Base-by-base conservation (phyloP, 2,797 vertebrate species). In the Oreochromis grahami region DNA sequence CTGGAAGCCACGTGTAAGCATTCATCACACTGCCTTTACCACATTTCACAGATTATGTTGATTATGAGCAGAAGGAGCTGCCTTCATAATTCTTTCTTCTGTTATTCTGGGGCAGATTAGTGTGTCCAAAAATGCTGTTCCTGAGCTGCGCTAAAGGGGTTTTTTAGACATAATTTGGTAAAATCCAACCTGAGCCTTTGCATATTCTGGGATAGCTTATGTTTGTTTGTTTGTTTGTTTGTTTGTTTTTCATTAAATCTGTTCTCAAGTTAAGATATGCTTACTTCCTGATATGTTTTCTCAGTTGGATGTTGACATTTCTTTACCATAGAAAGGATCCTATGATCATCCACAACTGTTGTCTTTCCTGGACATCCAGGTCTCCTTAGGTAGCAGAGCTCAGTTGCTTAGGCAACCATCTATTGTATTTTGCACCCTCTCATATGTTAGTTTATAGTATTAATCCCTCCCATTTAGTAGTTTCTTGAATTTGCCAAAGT, bases 301-400 rank as follows among this genome's bases (percentile, higher is more conserved):
- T 34, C 24, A 48, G 17, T 3, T 4, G 70, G 45, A 74, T 50
- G 10, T 34, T 34, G 43, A 74, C 26, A 8, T 74, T 74, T 74
- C 43, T 32, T 74, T 29, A 34, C 43, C 45, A 4, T 74, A 74
- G 45, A 74, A 74, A 74, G 70, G 45, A 50, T 74, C 45, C 70
- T 29, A 13, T 50, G 45, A 74, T 74, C 43, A 50, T 74, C 70
- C 17, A 50, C 70, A 8, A 32, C 26, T 72, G 41, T 12, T 10
- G 5, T 45, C 65, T 70, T 45, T 14, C 21, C 38, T 48, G 68
- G 68, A 29, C 15, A 6, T 48, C 3, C 41, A 48, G 24, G 24
- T 48, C 14, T 48, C 14, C 41, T 70, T 29, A 45, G 45, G 41
- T 21, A 41, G 36, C 3, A 21, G 36, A 68, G 63, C n/a, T 41